These are phyloP conservation scores for Gonioctena quinquepunctata DNA, from an alignment of 1,140 invertebrate genomes.

Conservation along the genomic window DNA sequence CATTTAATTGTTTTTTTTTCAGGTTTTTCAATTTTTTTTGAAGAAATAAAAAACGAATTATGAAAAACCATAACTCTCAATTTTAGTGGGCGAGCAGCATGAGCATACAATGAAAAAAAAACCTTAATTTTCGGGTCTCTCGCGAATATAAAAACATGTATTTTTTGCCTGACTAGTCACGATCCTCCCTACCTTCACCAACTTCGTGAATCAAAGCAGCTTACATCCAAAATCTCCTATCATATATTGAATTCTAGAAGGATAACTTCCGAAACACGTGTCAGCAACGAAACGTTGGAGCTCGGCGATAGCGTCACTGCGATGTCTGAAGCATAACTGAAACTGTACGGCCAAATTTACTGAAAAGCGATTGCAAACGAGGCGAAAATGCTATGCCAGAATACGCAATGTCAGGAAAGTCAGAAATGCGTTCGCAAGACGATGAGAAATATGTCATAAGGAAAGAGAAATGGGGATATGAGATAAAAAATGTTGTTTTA, in stretches of 20 bases:
- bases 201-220: background rate
- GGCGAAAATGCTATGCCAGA: background rate
- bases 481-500: background rate
- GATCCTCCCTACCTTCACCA: background rate
- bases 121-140: no score
- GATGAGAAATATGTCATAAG: background rate
- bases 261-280: background rate
- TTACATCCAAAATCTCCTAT: background rate
- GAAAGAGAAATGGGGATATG: background rate
- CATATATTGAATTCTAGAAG: background rate
- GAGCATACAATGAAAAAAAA: no score
- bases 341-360: background rate
- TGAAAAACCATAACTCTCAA: no score
- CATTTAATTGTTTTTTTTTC: no score
- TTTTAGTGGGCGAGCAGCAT: no score
- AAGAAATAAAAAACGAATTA: no score
- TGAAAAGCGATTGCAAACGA: conserved; percentile 10
- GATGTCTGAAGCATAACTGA: background rate
- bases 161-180: background rate
- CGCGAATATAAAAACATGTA: no score
- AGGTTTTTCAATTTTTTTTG: no score
- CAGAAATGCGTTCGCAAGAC: background rate
- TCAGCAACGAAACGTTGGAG: background rate
- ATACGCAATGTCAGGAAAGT: background rate
- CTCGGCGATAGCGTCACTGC: background rate